Evolutionary conservation across 2,888 invertebrate species (phyloP), one percentile per base, ranked within the genome.

Genomic region (Zeuzera pyrina): DNA sequence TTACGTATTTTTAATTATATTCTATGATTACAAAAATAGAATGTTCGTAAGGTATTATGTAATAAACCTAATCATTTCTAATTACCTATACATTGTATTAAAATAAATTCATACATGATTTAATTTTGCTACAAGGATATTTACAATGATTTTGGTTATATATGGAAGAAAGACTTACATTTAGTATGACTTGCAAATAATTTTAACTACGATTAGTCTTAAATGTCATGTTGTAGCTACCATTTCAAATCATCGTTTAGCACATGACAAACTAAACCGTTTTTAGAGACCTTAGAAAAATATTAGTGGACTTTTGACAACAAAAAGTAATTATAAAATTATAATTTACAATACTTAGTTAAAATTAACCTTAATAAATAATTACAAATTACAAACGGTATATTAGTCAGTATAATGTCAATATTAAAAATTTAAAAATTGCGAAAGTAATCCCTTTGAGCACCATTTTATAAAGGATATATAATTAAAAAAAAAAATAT

Each of bases 11-110:
- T 13, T 25, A 12, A n/a, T 57, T 51, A 44, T 56, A 59, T 49
- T 49, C 56, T 70, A 70, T 47, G 65, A 69, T 79, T 78, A 81
- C 61, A 78, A 79, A 81, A 78, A 77, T 78, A 79, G n/a, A 56
- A 56, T 60, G 60, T 68, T 57, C 61, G n/a, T n/a, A n/a, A n/a
- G n/a, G n/a, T n/a, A n/a, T 58, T 54, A 59, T 41, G 44, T 44
- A 49, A 39, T 31, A 31, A 41, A 37, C 37, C 36, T 44, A 41
- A 39, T 8, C 4, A 25, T 48, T 47, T 35, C 47, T 46, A 56
- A 46, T 54, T 56, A 56, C 50, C 58, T 43, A 52, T 25, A 57
- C 46, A 57, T 59, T 54, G 56, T 8, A 43, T 31, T 12, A 35
- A 35, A 38, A 30, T 34, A 41, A 42, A 52, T 36, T 46, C 46